phyloP scores from a whole-genome alignment of 2,888 invertebrate genomes.

The Blomia tropicalis region DNA sequence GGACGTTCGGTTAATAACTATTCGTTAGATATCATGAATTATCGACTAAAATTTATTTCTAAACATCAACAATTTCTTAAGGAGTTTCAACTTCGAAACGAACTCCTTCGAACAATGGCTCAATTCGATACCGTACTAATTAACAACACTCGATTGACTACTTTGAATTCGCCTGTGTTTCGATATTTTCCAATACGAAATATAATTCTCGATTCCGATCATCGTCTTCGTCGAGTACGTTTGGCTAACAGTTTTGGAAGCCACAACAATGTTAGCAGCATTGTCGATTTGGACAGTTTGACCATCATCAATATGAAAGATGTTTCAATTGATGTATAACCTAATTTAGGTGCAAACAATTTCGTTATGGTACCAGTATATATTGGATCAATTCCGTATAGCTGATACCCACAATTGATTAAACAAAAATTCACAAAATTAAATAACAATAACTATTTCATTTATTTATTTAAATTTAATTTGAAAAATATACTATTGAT shows the following conservation, averaged over 20 bases:
- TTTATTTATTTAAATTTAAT: no score
- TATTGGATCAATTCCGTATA: no score
- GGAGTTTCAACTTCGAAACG: neutral
- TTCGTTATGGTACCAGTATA: neutral
- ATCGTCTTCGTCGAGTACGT: neutral
- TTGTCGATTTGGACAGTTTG: neutral
- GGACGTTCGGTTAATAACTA: neutral
- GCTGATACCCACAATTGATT: no score
- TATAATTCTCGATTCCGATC: slow-evolving; percentile 8
- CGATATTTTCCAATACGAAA: neutral
- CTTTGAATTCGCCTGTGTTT: neutral
- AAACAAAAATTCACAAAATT: no score
- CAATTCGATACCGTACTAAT: neutral
- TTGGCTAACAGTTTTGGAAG: neutral
- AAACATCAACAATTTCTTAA: neutral
- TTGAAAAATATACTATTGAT: no score
- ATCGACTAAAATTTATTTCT: neutral
- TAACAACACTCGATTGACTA: neutral
- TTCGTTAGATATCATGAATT: neutral
- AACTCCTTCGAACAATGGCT: neutral
- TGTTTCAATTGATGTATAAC: neutral
- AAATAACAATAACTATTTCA: no score
- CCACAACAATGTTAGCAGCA: neutral
- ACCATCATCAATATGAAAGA: neutral
- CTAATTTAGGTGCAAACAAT: neutral